Conservation (phyloP, 35 echinoderm and acorn worm species). For the Nesometra sesokonis region DNA sequence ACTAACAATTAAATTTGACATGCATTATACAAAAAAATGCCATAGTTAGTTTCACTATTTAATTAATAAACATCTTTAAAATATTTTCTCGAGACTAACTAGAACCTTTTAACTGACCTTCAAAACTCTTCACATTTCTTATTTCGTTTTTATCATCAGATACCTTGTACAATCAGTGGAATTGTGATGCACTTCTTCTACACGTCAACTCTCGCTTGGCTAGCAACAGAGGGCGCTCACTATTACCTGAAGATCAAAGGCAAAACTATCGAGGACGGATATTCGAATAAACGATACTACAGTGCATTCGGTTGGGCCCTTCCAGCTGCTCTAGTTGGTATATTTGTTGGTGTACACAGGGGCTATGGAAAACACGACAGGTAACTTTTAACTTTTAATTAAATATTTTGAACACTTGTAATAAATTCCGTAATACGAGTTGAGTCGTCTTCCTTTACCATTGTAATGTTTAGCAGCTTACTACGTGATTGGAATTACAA, state of each 20-base stretch:
- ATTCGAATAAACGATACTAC: background rate
- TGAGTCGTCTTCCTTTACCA: no score
- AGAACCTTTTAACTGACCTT: no score
- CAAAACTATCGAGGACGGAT: background rate
- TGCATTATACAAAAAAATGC: no score
- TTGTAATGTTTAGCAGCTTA: no score
- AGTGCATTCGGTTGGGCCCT: background rate
- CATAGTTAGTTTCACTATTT: no score
- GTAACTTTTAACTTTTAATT: background rate
- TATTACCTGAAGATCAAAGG: background rate
- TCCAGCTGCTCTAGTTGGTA: background rate
- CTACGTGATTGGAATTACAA: no score
- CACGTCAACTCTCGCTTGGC: background rate
- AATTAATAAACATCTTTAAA: no score
- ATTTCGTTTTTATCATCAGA: background rate
- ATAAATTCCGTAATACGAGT: no score
- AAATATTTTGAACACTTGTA: no score
- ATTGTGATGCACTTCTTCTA: background rate
- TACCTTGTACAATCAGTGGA: background rate
- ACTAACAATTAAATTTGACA: no score
- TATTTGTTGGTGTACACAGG: background rate
- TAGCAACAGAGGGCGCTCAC: background rate
- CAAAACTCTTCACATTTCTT: no score
- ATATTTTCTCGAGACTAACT: no score
- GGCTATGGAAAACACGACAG: background rate